A percentile compares a stretch with the other conserved stretches of the same genome.
Conservation (phyloP, 2,888 invertebrate genomes). For the Eilema griseolum region DNA sequence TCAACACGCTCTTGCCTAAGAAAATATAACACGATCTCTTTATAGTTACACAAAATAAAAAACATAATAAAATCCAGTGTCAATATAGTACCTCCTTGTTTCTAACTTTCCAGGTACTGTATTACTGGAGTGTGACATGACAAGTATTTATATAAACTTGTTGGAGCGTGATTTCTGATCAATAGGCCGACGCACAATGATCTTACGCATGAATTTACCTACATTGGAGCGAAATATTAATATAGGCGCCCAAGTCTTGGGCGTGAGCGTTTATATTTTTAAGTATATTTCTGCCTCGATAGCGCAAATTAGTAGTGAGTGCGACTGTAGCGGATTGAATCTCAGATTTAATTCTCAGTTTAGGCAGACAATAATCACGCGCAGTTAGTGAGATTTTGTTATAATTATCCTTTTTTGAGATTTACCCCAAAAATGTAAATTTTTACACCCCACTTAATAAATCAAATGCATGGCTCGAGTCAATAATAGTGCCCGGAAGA, state of each 20-base stretch:
- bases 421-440: too few relatives aligned
- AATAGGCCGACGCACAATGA: conserved; percentile 52
- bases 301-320: neutral
- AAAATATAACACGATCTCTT: too few relatives aligned
- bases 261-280: conserved; percentile 6
- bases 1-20: too few relatives aligned
- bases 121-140: neutral
- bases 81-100: neutral
- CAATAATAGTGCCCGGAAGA: too few relatives aligned
- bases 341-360: too few relatives aligned
- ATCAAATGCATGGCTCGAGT: too few relatives aligned
- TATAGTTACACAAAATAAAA: neutral
- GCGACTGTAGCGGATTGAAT: neutral
- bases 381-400: too few relatives aligned
- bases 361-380: too few relatives aligned
- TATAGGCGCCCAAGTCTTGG: conserved; percentile 22
- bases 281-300: neutral
- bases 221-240: conserved; percentile 50
- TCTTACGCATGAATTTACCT: conserved; percentile 52
- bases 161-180: conserved; percentile 42
- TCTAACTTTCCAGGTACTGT: neutral
- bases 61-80: neutral
- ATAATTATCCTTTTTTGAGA: too few relatives aligned
- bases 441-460: too few relatives aligned
- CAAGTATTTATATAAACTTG: conserved; percentile 38